A percentile compares a stretch with the other conserved stretches of the same genome.
These are phyloP conservation scores for Aphidius colemani DNA, from an alignment of 2,888 invertebrate genomes.

Conservation along the genomic window DNA sequence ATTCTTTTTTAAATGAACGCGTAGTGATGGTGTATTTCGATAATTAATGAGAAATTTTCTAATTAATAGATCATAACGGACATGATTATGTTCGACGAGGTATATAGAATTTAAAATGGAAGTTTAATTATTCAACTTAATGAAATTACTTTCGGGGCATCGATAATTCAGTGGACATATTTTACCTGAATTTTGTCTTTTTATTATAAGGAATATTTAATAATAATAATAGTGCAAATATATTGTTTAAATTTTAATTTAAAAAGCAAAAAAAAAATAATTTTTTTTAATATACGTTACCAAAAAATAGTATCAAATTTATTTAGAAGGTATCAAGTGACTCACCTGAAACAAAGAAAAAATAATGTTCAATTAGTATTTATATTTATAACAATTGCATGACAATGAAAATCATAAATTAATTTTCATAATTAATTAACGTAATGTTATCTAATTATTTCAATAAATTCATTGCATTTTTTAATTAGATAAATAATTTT, in stretches of 20 bases:
- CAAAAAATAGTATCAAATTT: not conserved
- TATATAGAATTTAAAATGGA: not conserved
- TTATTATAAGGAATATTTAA: too few relatives aligned
- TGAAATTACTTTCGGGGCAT: too few relatives aligned
- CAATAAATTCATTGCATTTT: too few relatives aligned
- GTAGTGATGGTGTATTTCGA: too few relatives aligned
- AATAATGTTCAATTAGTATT: slow-evolving; percentile 5
- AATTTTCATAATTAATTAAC: not conserved
- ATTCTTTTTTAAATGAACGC: too few relatives aligned
- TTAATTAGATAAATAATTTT: not conserved
- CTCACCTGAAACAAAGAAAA: slow-evolving; percentile 37
- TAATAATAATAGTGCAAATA: too few relatives aligned
- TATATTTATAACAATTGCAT: not conserved
- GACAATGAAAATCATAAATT: not conserved
- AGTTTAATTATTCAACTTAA: not conserved
- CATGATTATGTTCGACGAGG: not conserved
- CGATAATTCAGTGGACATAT: not conserved
- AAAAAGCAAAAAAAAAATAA: not conserved
- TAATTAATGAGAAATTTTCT: too few relatives aligned
- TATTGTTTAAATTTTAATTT: not conserved
- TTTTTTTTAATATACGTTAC: slow-evolving; percentile 21
- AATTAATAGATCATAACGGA: not conserved
- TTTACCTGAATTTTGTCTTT: too few relatives aligned
- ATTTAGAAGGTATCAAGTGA: slow-evolving; percentile 6
- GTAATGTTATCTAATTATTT: not conserved